A percentile compares a stretch with the other conserved stretches of the same genome.
These are phyloP conservation scores for Rallus crepitans DNA, from an alignment of 2,797 vertebrate species.

Conservation along the genomic window DNA sequence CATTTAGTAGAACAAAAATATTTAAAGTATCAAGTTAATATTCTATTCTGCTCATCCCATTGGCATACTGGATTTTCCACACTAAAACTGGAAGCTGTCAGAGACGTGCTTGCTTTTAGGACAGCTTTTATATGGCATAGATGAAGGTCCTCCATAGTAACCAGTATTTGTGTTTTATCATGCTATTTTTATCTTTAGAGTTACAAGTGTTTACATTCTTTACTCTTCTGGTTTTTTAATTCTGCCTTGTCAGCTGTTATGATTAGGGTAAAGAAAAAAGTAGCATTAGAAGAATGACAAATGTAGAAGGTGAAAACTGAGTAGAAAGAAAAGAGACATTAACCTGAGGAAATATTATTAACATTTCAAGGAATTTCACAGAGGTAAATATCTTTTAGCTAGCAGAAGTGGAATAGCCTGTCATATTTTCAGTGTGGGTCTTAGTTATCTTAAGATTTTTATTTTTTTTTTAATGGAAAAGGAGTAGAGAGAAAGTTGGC, in stretches of 20 bases:
- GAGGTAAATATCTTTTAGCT: not conserved
- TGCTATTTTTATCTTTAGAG: not conserved
- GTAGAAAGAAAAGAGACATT: not conserved
- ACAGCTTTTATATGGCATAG: not conserved
- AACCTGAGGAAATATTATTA: not conserved
- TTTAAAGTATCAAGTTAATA: not conserved
- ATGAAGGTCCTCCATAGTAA: not conserved
- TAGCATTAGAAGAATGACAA: not conserved
- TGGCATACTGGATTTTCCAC: not conserved
- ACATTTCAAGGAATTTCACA: not conserved
- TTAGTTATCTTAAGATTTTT: not conserved
- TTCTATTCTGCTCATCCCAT: not conserved
- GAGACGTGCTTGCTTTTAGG: not conserved
- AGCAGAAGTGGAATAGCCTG: not conserved
- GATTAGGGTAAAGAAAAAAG: not conserved
- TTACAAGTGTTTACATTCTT: not conserved
- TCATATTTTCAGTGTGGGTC: not conserved
- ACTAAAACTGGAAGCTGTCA: not conserved
- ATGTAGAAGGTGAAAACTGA: not conserved
- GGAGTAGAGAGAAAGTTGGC: not conserved
- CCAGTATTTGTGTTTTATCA: not conserved
- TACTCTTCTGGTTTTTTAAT: not conserved
- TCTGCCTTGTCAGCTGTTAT: not conserved
- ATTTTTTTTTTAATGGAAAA: not conserved
- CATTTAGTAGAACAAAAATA: not conserved